phyloP scores from a whole-genome alignment of 2,797 vertebrate genomes.

The Cynopterus sphinx region DNA sequence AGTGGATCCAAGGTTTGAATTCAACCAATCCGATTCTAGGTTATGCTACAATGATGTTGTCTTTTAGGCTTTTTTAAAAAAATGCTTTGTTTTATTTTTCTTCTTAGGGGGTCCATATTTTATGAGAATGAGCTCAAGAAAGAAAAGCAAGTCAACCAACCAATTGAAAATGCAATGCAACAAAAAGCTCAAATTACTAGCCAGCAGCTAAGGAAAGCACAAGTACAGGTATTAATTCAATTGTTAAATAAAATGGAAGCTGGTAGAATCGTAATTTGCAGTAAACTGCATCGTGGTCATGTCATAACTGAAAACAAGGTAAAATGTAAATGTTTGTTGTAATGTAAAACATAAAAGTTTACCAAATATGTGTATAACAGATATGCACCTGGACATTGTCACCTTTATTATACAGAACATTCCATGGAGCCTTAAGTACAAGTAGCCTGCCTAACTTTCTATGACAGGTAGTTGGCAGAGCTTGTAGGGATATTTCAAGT shows the following conservation, averaged over 20 bases:
- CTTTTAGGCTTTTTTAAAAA: slow-evolving; percentile 14
- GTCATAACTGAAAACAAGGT: not conserved
- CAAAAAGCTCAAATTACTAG: slow-evolving; percentile 92
- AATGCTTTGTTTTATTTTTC: slow-evolving; percentile 76
- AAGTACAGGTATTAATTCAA: slow-evolving; percentile 85
- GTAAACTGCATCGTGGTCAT: not conserved
- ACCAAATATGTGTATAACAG: not conserved
- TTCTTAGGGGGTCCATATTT: slow-evolving; percentile 94
- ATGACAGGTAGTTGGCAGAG: not conserved
- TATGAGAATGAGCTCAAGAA: slow-evolving; percentile 96
- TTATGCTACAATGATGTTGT: not conserved
- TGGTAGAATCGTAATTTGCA: not conserved
- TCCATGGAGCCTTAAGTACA: not conserved
- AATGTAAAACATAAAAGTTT: not conserved
- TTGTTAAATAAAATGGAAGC: not conserved
- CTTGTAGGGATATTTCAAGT: not conserved
- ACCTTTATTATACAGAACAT: not conserved
- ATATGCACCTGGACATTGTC: not conserved
- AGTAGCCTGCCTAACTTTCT: slow-evolving; percentile 1
- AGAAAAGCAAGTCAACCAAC: slow-evolving; percentile 95
- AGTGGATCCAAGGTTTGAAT: slow-evolving; percentile 7
- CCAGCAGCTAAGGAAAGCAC: slow-evolving; percentile 91
- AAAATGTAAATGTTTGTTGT: not conserved
- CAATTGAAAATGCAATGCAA: slow-evolving; percentile 94
- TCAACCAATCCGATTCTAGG: not conserved